Evolutionary conservation across 1,140 invertebrate species (phyloP).

Genomic region (Bombus terrestris): DNA sequence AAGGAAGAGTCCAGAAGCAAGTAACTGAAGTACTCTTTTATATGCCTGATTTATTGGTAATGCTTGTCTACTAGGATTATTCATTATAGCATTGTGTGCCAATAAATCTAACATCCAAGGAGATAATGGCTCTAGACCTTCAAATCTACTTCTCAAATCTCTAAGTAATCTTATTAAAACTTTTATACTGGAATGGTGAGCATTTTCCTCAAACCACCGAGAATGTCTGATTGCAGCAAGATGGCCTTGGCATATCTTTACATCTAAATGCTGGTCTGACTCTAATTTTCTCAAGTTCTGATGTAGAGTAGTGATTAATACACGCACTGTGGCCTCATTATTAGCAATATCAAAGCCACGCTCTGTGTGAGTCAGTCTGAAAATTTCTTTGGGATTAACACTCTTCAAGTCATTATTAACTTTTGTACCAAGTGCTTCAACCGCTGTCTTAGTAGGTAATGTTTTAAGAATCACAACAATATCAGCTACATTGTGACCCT

Average conservation of each 20-base stretch:
- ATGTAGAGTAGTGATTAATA: constrained; percentile 96
- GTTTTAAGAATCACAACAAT: constrained; percentile 99
- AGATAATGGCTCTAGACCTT: constrained; percentile 94
- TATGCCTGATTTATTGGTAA: constrained; percentile 94
- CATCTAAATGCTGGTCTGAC: constrained; percentile 86
- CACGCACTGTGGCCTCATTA: constrained; percentile 92
- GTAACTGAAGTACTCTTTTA: constrained; percentile 92
- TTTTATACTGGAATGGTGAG: constrained; percentile 98
- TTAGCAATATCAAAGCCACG: constrained; percentile 92
- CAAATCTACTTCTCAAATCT: constrained; percentile 94
- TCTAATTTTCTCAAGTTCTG: constrained; percentile 97
- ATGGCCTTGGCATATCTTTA: constrained; percentile 86
- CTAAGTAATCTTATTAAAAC: constrained; percentile 95
- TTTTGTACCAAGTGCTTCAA: constrained; percentile 95
- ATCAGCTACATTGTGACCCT: constrained; percentile 97
- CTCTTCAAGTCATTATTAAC: constrained; percentile 89
- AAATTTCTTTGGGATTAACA: constrained; percentile 84
- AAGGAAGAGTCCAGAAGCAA: constrained; percentile 96
- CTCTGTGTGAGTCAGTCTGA: constrained; percentile 87
- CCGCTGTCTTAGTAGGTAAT: constrained; percentile 96
- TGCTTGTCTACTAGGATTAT: constrained; percentile 96
- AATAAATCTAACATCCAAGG: constrained; percentile 98
- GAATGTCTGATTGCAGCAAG: constrained; percentile 96
- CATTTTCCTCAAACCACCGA: constrained; percentile 99
- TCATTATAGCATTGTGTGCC: constrained; percentile 98